Conservation (phyloP, 2,113 vertebrate species). For the Gracilinanus agilis region DNA sequence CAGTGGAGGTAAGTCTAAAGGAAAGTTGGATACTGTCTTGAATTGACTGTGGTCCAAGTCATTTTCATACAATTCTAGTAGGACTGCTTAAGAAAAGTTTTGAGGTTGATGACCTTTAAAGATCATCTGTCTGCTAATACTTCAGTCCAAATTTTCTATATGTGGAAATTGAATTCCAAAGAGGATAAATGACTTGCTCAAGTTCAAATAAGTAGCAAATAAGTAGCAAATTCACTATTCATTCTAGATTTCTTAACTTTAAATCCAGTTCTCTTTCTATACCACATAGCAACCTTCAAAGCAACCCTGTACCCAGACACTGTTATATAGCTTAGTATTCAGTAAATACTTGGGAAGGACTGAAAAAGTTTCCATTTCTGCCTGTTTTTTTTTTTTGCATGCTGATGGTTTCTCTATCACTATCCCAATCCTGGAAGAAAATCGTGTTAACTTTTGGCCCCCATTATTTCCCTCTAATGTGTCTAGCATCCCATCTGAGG, state of each 20-base stretch:
- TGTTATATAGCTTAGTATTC: neutral
- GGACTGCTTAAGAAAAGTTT: neutral
- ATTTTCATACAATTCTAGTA: neutral
- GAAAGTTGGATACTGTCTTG: neutral
- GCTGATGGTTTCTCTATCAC: neutral
- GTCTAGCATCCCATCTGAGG: neutral
- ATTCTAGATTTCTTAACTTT: neutral
- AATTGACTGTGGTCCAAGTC: neutral
- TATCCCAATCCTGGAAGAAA: neutral
- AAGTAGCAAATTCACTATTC: neutral
- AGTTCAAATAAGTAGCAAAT: neutral
- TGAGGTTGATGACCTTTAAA: neutral
- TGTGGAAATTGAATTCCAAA: neutral
- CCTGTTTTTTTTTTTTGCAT: neutral
- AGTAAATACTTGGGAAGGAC: neutral
- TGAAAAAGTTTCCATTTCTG: neutral
- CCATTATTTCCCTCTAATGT: neutral
- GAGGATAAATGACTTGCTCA: neutral
- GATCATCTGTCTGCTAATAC: neutral
- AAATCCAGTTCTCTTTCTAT: neutral
- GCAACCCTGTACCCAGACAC: neutral
- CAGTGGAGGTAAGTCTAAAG: slow-evolving; percentile 24
- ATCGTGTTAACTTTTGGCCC: neutral
- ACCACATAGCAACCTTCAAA: neutral
- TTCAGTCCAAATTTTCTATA: neutral